Conservation (phyloP, 2,888 invertebrate genomes). For the Polietes domitor region DNA sequence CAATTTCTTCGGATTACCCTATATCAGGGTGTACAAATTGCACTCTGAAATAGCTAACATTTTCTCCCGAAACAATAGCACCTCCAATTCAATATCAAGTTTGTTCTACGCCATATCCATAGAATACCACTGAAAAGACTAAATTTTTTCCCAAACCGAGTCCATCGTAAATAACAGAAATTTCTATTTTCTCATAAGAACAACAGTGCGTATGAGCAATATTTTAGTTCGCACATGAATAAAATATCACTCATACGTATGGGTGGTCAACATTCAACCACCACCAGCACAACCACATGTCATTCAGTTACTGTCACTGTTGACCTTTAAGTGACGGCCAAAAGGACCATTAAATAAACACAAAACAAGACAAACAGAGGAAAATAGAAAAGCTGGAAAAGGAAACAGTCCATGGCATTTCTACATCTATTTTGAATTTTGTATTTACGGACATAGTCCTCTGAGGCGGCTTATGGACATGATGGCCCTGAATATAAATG, state of each 20-base stretch:
- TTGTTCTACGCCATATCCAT: too few species aligned
- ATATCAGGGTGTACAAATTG: too few species aligned
- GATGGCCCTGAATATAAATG: background rate
- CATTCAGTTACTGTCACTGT: background rate
- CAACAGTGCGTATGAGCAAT: conserved; percentile 44
- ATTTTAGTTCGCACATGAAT: conserved; percentile 54
- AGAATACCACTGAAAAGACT: too few species aligned
- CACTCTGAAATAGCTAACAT: too few species aligned
- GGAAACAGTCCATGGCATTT: background rate
- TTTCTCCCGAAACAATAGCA: too few species aligned
- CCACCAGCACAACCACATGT: background rate
- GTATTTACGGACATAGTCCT: background rate
- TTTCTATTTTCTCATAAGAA: conserved; percentile 34
- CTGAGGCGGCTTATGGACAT: background rate
- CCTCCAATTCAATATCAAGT: too few species aligned
- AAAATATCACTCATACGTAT: conserved; percentile 33
- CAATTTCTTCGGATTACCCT: too few species aligned
- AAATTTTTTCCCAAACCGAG: too few species aligned
- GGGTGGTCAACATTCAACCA: background rate
- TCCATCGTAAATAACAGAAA: background rate
- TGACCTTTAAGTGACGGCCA: background rate
- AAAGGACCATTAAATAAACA: too few species aligned
- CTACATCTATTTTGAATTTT: background rate
- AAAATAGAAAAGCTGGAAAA: background rate
- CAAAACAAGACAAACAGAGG: background rate